phyloP scores from a whole-genome alignment of 2,797 vertebrate genomes.

The Rousettus madagascariensis region DNA sequence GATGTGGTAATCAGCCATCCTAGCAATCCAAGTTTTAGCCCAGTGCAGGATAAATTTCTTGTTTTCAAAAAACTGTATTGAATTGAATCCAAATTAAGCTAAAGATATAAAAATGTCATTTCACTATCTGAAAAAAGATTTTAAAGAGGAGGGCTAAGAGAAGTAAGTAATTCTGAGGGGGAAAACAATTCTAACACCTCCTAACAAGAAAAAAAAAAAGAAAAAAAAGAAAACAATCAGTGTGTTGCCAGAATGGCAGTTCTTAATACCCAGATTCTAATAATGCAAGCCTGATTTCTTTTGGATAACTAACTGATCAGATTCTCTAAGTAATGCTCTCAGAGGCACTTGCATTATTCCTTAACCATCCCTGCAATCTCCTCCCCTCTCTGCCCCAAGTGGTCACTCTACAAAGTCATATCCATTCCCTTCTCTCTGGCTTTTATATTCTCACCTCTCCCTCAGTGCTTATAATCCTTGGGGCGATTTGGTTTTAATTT shows the following conservation, averaged over 20 bases:
- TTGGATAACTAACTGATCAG: slow-evolving; percentile 71
- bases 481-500: slow-evolving; percentile 50
- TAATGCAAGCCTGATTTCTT: slow-evolving; percentile 72
- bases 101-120: slow-evolving; percentile 71
- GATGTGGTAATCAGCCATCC: slow-evolving; percentile 2
- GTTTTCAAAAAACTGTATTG: slow-evolving; percentile 70
- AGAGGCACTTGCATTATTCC: neutral
- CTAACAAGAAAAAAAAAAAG: slow-evolving; percentile 65
- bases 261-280: slow-evolving; percentile 73
- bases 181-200: slow-evolving; percentile 73
- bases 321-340: slow-evolving; percentile 31
- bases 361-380: neutral
- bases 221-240: neutral
- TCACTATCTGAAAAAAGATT: slow-evolving; percentile 67
- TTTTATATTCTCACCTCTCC: slow-evolving; percentile 12
- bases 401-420: neutral
- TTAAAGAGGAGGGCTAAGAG: slow-evolving; percentile 76
- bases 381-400: neutral
- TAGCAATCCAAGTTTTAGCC: slow-evolving; percentile 67
- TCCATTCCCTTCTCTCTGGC: neutral
- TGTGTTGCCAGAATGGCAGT: slow-evolving; percentile 69
- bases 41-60: slow-evolving; percentile 68
- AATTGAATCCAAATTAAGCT: slow-evolving; percentile 64
- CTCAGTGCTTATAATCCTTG: slow-evolving; percentile 46
- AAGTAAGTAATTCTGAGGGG: slow-evolving; percentile 75